These are phyloP conservation scores for Litoditis marina DNA, from an alignment of 2,888 invertebrate genomes.

Conservation along the genomic window DNA sequence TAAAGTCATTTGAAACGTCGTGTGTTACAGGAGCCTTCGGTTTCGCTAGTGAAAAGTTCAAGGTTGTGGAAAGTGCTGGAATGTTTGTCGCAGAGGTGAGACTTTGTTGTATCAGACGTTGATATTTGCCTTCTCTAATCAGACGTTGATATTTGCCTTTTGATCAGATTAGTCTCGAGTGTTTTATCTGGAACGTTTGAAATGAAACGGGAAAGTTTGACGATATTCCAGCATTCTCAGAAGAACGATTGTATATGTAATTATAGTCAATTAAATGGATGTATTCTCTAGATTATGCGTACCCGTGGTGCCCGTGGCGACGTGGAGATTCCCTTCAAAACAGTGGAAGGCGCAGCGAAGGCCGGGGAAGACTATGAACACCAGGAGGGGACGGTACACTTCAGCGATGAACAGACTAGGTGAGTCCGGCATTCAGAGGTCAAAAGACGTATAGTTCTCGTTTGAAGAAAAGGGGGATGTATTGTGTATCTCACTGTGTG, in stretches of 20 bases:
- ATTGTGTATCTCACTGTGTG: too few species aligned
- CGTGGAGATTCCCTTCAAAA: slow-evolving; percentile 82
- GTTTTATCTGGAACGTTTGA: too few species aligned
- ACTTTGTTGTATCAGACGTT: not conserved
- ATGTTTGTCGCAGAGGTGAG: slow-evolving; percentile 36
- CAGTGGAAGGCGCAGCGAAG: slow-evolving; percentile 79
- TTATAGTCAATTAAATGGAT: not conserved
- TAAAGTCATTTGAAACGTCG: not conserved
- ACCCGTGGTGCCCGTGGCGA: slow-evolving; percentile 79
- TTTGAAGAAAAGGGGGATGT: too few species aligned
- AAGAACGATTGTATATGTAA: too few species aligned
- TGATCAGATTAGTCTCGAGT: too few species aligned
- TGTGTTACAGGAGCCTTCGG: slow-evolving; percentile 77
- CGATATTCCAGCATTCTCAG: too few species aligned
- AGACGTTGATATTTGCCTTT: too few species aligned
- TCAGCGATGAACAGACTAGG: slow-evolving; percentile 97
- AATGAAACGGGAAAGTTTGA: too few species aligned
- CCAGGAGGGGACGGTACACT: slow-evolving; percentile 76
- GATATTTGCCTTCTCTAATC: too few species aligned
- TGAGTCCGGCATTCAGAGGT: slow-evolving; percentile 69
- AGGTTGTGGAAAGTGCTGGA: slow-evolving; percentile 67
- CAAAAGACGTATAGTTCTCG: too few species aligned
- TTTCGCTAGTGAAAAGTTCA: slow-evolving; percentile 73
- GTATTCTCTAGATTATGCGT: slow-evolving; percentile 21
- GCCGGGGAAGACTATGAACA: slow-evolving; percentile 81